These are phyloP conservation scores for Falco rusticolus DNA, from an alignment of 2,797 vertebrate genomes.

Conservation along the genomic window DNA sequence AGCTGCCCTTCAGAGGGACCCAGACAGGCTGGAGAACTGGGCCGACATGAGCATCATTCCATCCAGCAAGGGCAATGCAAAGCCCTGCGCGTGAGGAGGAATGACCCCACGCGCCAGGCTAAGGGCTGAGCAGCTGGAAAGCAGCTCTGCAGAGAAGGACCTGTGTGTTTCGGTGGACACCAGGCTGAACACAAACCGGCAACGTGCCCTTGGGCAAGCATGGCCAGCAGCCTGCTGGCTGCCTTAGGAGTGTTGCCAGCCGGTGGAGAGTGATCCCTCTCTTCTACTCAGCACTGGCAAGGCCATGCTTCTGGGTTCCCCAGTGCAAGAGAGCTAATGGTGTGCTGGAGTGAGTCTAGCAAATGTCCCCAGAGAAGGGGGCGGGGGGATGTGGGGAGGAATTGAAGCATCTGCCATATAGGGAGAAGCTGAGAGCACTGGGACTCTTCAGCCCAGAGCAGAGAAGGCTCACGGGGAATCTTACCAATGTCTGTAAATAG, in stretches of 20 bases:
- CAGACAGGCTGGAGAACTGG: neutral
- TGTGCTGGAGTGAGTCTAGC: neutral
- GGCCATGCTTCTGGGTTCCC: neutral
- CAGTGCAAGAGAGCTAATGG: neutral
- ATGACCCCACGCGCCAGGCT: neutral
- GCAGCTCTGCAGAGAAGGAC: neutral
- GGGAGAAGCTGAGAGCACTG: neutral
- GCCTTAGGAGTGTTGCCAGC: neutral
- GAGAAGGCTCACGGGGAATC: neutral
- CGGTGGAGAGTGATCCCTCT: neutral
- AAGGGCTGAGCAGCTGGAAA: neutral
- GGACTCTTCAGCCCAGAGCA: neutral
- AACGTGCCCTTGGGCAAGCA: neutral
- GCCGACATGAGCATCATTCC: neutral
- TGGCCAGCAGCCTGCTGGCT: neutral
- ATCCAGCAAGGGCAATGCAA: neutral
- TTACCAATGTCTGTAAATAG: neutral
- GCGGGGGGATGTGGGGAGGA: no score
- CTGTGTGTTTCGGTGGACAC: neutral
- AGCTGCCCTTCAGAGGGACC: neutral
- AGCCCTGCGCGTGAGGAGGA: neutral
- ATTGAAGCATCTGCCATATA: neutral
- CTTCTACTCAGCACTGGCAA: neutral
- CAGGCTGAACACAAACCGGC: neutral
- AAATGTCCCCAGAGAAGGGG: neutral